Evolutionary conservation across 2,113 vertebrate species (phyloP).

Genomic region (Tenrec ecaudatus): DNA sequence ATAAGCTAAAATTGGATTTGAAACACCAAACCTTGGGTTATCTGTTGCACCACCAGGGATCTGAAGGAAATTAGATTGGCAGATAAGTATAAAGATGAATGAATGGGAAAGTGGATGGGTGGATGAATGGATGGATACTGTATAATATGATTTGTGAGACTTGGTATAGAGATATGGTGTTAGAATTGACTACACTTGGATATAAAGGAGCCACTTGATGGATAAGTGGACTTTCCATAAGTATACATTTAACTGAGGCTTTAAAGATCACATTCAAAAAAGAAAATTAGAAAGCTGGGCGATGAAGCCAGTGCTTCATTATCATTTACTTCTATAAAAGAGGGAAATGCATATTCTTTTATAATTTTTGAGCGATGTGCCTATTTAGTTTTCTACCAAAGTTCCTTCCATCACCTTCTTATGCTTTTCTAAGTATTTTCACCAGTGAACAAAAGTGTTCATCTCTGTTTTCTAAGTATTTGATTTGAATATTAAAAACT

Average conservation of each 20-base stretch:
- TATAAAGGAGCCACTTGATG: background rate
- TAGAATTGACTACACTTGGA: background rate
- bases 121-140: too few relatives aligned
- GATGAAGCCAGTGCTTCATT: background rate
- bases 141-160: background rate
- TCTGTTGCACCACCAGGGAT: too few relatives aligned
- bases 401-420: background rate
- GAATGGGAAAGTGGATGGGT: too few relatives aligned
- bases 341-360: background rate
- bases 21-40: too few relatives aligned
- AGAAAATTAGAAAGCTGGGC: background rate
- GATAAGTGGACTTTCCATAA: background rate
- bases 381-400: background rate
- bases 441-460: background rate
- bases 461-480: constrained; percentile 10
- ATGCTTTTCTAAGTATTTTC: background rate
- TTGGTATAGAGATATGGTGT: background rate
- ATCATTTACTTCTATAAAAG: constrained; percentile 13
- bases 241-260: background rate
- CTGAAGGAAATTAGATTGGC: background rate
- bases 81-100: background rate
- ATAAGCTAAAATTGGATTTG: background rate
- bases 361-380: background rate
- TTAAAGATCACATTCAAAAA: background rate
- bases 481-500: constrained; percentile 26